Evolutionary conservation across 2,797 vertebrate genomes (phyloP).

Genomic region (Falco concolor): DNA sequence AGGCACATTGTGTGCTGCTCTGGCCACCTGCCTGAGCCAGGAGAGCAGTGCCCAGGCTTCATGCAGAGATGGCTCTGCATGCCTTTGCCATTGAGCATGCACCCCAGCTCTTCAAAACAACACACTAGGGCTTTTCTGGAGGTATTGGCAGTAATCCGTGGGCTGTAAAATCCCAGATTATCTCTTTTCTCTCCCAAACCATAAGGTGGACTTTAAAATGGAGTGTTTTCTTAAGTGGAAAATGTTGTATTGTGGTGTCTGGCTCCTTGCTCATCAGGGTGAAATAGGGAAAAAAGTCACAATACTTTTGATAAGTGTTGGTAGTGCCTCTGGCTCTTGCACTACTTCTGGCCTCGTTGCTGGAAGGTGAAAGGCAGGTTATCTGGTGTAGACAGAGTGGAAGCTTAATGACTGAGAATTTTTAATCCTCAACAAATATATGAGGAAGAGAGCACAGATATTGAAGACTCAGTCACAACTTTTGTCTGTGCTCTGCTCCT

Average conservation of each 20-base stretch:
- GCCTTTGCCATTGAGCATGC: background rate
- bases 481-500: background rate
- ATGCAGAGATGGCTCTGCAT: background rate
- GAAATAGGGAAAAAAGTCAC: background rate
- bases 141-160: background rate
- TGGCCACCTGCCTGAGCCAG: background rate
- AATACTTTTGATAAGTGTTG: background rate
- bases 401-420: background rate
- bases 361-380: background rate
- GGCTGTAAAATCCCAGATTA: background rate
- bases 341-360: background rate
- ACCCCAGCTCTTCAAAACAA: background rate
- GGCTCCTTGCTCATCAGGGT: background rate
- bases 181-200: background rate
- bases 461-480: background rate
- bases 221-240: background rate
- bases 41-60: background rate
- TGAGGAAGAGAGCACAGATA: background rate
- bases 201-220: background rate
- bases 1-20: fast-evolving
- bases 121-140: background rate
- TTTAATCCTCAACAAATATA: background rate
- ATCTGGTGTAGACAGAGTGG: background rate
- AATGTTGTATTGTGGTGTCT: background rate
- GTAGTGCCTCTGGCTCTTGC: background rate